Percentiles rank a stretch among this genome's conserved stretches.
Conservation (phyloP, 2,113 vertebrate species). For the Spheniscus mendiculus region DNA sequence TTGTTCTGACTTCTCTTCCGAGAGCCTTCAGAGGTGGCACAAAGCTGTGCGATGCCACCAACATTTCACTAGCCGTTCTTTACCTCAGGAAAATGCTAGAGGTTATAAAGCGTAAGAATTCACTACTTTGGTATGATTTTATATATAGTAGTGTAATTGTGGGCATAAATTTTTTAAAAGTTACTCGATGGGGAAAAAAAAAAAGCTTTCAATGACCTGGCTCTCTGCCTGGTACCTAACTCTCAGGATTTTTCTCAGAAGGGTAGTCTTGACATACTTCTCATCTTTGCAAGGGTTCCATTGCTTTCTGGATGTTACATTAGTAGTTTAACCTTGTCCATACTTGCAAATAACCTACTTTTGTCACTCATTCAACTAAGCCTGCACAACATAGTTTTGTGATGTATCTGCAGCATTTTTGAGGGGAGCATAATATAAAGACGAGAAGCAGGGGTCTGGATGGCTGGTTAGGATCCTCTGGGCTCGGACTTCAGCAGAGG, state of each 20-base stretch:
- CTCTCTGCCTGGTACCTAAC: background rate
- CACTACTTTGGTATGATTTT: background rate
- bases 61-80: background rate
- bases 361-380: background rate
- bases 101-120: background rate
- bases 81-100: background rate
- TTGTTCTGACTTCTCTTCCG: background rate
- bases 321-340: background rate
- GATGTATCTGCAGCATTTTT: background rate
- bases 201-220: background rate
- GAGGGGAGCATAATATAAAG: background rate
- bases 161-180: background rate
- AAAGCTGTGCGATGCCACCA: background rate
- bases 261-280: background rate
- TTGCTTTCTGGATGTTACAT: background rate
- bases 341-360: background rate
- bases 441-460: background rate
- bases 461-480: background rate
- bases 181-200: background rate
- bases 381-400: background rate
- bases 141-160: background rate
- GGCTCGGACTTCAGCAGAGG: background rate
- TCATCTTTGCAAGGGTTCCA: background rate
- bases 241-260: background rate
- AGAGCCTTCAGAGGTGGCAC: background rate